Evolutionary conservation across 2,888 invertebrate genomes (phyloP).

Genomic region (Microctonus aethiopoides): DNA sequence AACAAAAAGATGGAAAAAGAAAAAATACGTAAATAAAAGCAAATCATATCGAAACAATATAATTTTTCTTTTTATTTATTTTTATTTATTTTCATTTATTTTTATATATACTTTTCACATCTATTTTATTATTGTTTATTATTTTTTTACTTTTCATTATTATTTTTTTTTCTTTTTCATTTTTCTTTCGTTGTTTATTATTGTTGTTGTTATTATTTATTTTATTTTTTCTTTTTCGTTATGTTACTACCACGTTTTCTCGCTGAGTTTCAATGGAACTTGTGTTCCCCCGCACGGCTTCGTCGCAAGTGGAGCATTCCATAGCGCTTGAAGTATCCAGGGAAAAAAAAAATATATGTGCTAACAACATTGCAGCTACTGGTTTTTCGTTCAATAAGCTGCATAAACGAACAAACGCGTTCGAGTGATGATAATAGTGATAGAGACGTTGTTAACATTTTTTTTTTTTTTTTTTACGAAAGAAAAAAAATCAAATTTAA

Average conservation of each 20-base stretch:
- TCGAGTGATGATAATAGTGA: neutral
- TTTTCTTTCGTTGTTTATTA: too few species aligned
- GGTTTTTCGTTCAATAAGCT: neutral
- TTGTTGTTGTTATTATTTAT: neutral
- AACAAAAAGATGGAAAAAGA: neutral
- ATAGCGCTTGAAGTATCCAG: neutral
- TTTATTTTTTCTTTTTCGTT: neutral
- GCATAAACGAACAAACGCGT: neutral
- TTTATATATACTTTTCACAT: too few species aligned
- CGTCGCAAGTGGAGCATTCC: neutral
- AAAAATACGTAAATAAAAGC: neutral
- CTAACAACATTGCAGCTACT: neutral
- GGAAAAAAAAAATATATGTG: neutral
- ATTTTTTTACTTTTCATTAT: neutral
- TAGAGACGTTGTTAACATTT: neutral
- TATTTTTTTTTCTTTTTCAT: neutral
- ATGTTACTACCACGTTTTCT: neutral
- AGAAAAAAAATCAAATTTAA: too few species aligned
- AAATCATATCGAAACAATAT: neutral
- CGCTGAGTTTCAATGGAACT: constrained; percentile 2
- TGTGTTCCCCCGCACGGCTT: constrained; percentile 1
- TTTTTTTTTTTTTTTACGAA: neutral
- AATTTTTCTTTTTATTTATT: neutral
- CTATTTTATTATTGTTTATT: too few species aligned
- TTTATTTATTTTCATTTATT: too few species aligned